A percentile compares a stretch with the other conserved stretches of the same genome.
Evolutionary conservation across 2,888 invertebrate genomes (phyloP).

Genomic region (Drepana falcataria): DNA sequence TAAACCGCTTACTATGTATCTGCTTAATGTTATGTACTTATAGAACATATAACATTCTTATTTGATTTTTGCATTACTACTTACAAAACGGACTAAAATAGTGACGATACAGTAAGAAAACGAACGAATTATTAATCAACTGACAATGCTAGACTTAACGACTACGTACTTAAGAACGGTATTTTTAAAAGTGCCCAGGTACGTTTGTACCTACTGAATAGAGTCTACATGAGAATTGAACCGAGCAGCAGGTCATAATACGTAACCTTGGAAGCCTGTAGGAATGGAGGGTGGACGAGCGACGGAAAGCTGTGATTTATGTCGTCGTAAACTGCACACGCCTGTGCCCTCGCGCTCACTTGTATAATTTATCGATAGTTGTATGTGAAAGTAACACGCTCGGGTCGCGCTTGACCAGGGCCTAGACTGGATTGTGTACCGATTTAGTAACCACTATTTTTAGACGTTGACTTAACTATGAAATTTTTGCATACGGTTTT

Average conservation of each 20-base stretch:
- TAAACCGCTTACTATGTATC: too few species aligned
- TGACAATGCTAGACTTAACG: too few species aligned
- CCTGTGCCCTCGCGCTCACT: constrained; percentile 69
- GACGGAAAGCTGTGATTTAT: constrained; percentile 65
- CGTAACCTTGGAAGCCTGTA: constrained; percentile 33
- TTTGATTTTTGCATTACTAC: too few species aligned
- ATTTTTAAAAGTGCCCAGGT: too few species aligned
- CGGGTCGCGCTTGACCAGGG: constrained; percentile 58
- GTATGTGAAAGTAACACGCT: constrained; percentile 21
- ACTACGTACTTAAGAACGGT: too few species aligned
- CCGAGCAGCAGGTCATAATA: constrained; percentile 28
- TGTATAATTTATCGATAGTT: constrained; percentile 63
- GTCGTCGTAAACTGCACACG: constrained; percentile 67
- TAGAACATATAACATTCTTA: too few species aligned
- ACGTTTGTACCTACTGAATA: background rate
- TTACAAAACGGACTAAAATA: too few species aligned
- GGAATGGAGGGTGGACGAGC: constrained; percentile 43
- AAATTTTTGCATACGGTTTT: too few species aligned
- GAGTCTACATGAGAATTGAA: constrained; percentile 19
- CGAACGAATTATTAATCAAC: too few species aligned
- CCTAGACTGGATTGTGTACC: constrained; percentile 48
- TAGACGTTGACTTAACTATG: constrained; percentile 10
- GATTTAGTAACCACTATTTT: constrained; percentile 41
- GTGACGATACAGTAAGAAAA: too few species aligned
- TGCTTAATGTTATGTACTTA: too few species aligned